Conservation (phyloP, 1,140 invertebrate species). For the Berghia stephanieae region DNA sequence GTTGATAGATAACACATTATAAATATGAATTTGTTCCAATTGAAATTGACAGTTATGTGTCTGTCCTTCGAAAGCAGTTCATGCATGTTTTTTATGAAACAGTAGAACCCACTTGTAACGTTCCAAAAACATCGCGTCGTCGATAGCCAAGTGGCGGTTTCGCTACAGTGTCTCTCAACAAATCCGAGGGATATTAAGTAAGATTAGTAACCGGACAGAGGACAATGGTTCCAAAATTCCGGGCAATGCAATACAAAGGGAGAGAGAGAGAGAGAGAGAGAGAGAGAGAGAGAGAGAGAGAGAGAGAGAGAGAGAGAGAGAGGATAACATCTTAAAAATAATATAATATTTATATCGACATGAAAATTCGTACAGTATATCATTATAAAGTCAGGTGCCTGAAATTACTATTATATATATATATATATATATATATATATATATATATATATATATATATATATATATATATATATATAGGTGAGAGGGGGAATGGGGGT, state of each 20-base stretch:
- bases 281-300: slow-evolving; percentile 10
- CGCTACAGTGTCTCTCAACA: not conserved
- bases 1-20: not conserved
- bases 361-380: too few species aligned
- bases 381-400: not conserved
- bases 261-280: slow-evolving; percentile 17
- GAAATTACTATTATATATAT: too few species aligned
- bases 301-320: slow-evolving; percentile 10
- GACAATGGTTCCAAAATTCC: too few species aligned
- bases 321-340: too few species aligned
- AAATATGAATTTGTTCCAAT: not conserved
- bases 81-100: not conserved
- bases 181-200: not conserved
- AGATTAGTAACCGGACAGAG: not conserved
- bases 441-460: not conserved
- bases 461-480: too few species aligned
- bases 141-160: not conserved
- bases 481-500: too few species aligned
- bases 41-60: not conserved
- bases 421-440: not conserved
- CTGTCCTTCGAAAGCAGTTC: not conserved
- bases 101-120: not conserved
- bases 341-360: too few species aligned
- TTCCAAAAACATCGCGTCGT: not conserved
- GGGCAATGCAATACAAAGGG: too few species aligned